phyloP scores from a whole-genome alignment of 2,888 invertebrate genomes.

The Diarsia brunnea region DNA sequence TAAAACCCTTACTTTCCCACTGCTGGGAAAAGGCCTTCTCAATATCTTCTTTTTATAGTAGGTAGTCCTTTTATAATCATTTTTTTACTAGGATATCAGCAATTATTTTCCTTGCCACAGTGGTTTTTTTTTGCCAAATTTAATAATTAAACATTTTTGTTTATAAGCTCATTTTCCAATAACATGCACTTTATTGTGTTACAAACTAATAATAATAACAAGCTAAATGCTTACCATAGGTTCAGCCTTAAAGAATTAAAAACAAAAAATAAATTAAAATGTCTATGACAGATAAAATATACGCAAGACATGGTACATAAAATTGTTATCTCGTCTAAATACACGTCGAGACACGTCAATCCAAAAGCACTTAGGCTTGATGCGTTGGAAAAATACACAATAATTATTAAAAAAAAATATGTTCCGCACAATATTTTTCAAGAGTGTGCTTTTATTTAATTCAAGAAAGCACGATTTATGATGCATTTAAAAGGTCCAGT shows the following conservation, averaged over 20 bases:
- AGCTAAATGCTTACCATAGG: not conserved
- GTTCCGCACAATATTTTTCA: not conserved
- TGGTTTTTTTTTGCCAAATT: not conserved
- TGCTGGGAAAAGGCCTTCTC: not conserved
- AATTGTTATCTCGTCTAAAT: conserved; percentile 1
- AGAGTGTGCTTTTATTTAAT: not conserved
- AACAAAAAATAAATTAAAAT: not conserved
- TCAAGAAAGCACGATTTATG: not conserved
- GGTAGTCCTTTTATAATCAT: too few species aligned
- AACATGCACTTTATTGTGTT: not conserved
- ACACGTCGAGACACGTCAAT: conserved; percentile 26
- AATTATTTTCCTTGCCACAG: too few species aligned
- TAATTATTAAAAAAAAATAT: not conserved
- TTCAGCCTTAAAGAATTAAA: not conserved
- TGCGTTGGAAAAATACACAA: conserved; percentile 23
- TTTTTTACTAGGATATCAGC: too few species aligned
- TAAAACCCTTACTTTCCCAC: not conserved
- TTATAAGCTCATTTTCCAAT: too few species aligned
- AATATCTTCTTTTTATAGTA: too few species aligned
- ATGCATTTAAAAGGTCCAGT: too few species aligned
- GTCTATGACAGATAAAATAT: not conserved
- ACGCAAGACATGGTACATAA: not conserved
- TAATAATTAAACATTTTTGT: too few species aligned
- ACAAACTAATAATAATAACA: not conserved
- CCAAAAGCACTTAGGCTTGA: conserved; percentile 44